Conservation (phyloP, 2,797 vertebrate genomes). For the Hippocampus kuda region DNA sequence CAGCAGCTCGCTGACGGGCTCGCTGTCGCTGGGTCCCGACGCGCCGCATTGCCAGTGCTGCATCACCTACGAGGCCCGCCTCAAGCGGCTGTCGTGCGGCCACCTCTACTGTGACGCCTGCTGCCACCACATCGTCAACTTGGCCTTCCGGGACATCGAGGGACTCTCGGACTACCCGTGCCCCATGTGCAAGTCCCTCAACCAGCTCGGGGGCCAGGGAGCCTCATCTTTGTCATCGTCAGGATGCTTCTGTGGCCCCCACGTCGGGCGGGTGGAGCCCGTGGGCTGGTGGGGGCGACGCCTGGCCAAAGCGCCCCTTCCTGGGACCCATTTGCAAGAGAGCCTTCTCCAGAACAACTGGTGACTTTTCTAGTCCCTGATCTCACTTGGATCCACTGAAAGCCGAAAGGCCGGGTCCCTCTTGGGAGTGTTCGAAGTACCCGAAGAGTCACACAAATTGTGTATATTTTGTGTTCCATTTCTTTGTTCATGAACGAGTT, state of each 20-base stretch:
- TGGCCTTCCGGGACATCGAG: slow-evolving; percentile 75
- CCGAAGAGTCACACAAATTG: too few species aligned
- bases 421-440: too few species aligned
- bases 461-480: not conserved
- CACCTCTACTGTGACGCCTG: slow-evolving; percentile 71
- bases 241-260: slow-evolving; percentile 47
- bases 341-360: slow-evolving; percentile 13
- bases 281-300: slow-evolving; percentile 40
- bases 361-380: not conserved
- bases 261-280: slow-evolving; percentile 46
- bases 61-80: slow-evolving; percentile 61
- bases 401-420: too few species aligned
- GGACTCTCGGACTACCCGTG: slow-evolving; percentile 73
- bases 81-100: slow-evolving; percentile 72
- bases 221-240: slow-evolving; percentile 32
- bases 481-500: not conserved
- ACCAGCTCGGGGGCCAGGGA: slow-evolving; percentile 54
- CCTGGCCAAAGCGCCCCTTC: not conserved
- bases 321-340: slow-evolving; percentile 8
- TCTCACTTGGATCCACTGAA: too few species aligned
- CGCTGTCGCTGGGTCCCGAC: slow-evolving; percentile 65
- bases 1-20: slow-evolving; percentile 69
- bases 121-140: slow-evolving; percentile 72
- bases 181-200: slow-evolving; percentile 70
- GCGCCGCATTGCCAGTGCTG: slow-evolving; percentile 71